Percentiles rank a stretch among this genome's conserved stretches.
phyloP scores from a whole-genome alignment of 2,888 invertebrate genomes.

The Cistogaster globosa region DNA sequence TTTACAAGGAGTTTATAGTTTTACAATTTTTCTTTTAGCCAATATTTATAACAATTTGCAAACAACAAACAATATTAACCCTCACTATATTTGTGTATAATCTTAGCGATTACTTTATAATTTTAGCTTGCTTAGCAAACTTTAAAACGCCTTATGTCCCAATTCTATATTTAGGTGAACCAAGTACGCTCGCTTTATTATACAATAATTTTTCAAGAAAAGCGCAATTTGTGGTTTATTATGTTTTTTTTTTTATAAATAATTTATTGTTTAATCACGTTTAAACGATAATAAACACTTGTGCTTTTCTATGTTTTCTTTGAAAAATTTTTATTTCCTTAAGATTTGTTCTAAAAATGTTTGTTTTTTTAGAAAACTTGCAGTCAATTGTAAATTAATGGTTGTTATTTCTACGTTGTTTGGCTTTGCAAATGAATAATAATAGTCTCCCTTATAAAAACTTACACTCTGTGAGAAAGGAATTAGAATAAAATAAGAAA shows the following conservation, averaged over 20 bases:
- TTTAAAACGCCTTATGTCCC: slow-evolving; percentile 46
- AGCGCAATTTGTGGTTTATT: slow-evolving; percentile 78
- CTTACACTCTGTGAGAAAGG: slow-evolving; percentile 65
- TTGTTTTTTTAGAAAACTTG: slow-evolving; percentile 15
- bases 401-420: slow-evolving; percentile 11
- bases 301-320: slow-evolving; percentile 68
- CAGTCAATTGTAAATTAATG: slow-evolving; percentile 5
- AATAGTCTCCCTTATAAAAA: slow-evolving; percentile 40
- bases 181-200: slow-evolving; percentile 64
- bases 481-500: slow-evolving; percentile 40
- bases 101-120: slow-evolving; percentile 29
- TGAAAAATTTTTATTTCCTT: background rate
- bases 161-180: slow-evolving; percentile 40
- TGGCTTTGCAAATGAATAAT: slow-evolving; percentile 29
- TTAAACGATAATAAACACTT: slow-evolving; percentile 80
- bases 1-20: slow-evolving; percentile 64
- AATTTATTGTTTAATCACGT: slow-evolving; percentile 75
- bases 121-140: slow-evolving; percentile 42
- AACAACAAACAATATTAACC: slow-evolving; percentile 80
- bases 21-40: slow-evolving; percentile 32
- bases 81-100: slow-evolving; percentile 74
- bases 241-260: slow-evolving; percentile 73
- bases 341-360: slow-evolving; percentile 18
- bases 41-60: slow-evolving; percentile 81
- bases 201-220: slow-evolving; percentile 60